These are phyloP conservation scores for Pseudoips prasinana DNA, from an alignment of 2,888 invertebrate species.

Conservation along the genomic window DNA sequence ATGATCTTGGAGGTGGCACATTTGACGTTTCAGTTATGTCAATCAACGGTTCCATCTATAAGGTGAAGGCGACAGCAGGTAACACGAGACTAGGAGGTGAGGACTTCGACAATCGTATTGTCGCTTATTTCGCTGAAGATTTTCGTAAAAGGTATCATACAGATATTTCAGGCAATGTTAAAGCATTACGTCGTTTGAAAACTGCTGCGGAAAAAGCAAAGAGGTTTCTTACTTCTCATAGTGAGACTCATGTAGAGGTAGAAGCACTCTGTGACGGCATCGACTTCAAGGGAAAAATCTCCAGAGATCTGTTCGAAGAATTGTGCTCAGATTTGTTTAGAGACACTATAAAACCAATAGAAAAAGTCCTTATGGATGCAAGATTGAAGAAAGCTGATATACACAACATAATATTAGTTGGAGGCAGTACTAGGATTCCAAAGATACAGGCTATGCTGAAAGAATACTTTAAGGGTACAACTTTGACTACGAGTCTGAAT, in stretches of 20 bases:
- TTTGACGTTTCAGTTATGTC: constrained; percentile 59
- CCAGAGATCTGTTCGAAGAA: constrained; percentile 55
- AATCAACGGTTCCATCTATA: constrained; percentile 47
- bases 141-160: constrained; percentile 48
- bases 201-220: constrained; percentile 58
- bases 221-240: constrained; percentile 44
- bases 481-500: constrained; percentile 48
- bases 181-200: constrained; percentile 48
- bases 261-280: constrained; percentile 50
- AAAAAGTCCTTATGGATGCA: constrained; percentile 50
- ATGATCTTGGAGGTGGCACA: constrained; percentile 65
- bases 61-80: constrained; percentile 58
- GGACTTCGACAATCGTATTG: constrained; percentile 63
- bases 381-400: constrained; percentile 47
- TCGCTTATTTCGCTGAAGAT: constrained; percentile 58
- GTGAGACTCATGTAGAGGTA: constrained; percentile 46
- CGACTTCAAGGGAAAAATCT: constrained; percentile 50
- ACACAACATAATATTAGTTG: constrained; percentile 52
- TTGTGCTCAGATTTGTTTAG: constrained; percentile 62
- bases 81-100: constrained; percentile 59
- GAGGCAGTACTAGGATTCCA: constrained; percentile 65
- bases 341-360: constrained; percentile 47
- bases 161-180: constrained; percentile 40
- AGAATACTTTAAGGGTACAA: constrained; percentile 48
- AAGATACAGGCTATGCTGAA: constrained; percentile 49